Evolutionary conservation across 2,888 invertebrate species (phyloP), one percentile per base, ranked within the genome.

Genomic region (Frankliniella intonsa): DNA sequence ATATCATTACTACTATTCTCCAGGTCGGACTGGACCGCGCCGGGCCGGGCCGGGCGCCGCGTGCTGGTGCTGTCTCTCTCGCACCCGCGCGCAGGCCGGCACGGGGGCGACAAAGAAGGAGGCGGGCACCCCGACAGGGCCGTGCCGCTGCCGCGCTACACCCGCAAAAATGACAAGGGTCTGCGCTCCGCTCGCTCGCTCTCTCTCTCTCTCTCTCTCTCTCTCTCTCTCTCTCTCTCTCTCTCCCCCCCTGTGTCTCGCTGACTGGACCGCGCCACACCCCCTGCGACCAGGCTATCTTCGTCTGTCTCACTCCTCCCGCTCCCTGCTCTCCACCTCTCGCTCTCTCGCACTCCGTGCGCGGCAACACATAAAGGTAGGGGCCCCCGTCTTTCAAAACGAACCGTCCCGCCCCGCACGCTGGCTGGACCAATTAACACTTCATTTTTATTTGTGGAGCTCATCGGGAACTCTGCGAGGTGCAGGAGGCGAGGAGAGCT

Each of bases 91-190:
- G 62, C 62, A 55, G 38, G 55, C 55, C 55, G 5, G 17, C 14
- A 55, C 12, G 55, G 55, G 55, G 7, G 55, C 14, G 55, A 55
- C 14, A 8, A 8, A 55, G 55, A 55, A 14, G n/a, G 62, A 62
- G 62, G 62, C 0, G 14, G 14, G 62, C 17, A n/a, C 62, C 14
- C 11, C 62, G 3, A n/a, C 62, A 17, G 62, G n/a, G 69, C 69
- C 22, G 69, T 1, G 69, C 69, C 9, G 65, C 65, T 19, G 65
- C 65, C 22, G 22, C 10, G 69, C 69, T 25, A 38, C 22, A 76
- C 69, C 69, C 69, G 69, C 69, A 76, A 76, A 76, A 76, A 76
- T 76, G 69, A 76, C 69, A 76, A 25, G 69, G 69, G 69, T 76
- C 25, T 38, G 38, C 38, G 38, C 38, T 38, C 38, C 38, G 38